Base-by-base conservation (phyloP, 64 coral and sea anemone genomes). In the Catalaphyllia jardinei region DNA sequence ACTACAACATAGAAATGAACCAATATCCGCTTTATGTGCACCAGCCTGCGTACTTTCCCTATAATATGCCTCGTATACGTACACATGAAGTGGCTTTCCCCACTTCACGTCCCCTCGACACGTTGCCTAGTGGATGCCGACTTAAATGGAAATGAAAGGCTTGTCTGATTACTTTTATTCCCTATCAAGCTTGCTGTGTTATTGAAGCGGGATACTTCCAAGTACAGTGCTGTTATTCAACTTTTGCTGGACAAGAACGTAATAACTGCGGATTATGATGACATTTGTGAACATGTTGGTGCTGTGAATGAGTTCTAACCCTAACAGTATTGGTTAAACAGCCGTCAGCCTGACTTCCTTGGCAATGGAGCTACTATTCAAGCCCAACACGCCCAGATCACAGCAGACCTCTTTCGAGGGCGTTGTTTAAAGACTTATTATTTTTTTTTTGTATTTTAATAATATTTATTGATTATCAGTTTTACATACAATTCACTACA, bases 261-360 rank as follows among this genome's bases (percentile, higher is more conserved):
- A 54, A 60, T 83, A 1, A 93, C 93, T n/a, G 89, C 82, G 33
- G 87, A 94, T 86, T 98, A 90, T 75, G 96, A 98, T 76, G 88
- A 82, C 63, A 98, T 98, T 25, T 92, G 93, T 84, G 96, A 98
- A 83, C 93, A 98, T 51, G 82, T 87, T 11, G 93, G 93, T 8
- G 72, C 52, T 55, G 29, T 61, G 2, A 86, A 87, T n/a, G 94
- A 96, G 25, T 85, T 71, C 63, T 85, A 29, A 71, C 4, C 12
- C 16, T 51, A 4, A 46, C 62, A 67, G 42, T 46, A 46, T 3
- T 46, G 17, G 8, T 7, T 27, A 1, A 27, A 7, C 65, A 69
- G 65, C 22, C 20, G 11, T n/a, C 22, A 27, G 6, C 22, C 42
- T 46, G 42, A 8, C 42, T 46, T 69, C n/a, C 5, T 69, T n/a